A percentile compares a stretch with the other conserved stretches of the same genome.
Evolutionary conservation across 2,113 vertebrate genomes (phyloP).

Genomic region (Galemys pyrenaicus): DNA sequence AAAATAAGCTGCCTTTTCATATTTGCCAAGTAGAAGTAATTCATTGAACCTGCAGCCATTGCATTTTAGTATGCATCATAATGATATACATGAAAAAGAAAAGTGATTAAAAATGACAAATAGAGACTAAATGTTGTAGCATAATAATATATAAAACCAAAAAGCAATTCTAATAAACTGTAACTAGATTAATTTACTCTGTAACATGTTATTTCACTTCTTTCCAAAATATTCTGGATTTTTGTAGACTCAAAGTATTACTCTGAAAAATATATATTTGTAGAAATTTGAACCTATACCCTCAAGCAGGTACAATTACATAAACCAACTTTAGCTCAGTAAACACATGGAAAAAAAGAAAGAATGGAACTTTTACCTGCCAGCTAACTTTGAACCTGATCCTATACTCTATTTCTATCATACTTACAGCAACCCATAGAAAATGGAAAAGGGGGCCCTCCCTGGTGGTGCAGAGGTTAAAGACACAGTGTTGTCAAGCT

Average conservation of each 20-base stretch:
- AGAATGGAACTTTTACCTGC: neutral
- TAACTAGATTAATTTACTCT: neutral
- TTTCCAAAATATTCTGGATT: neutral
- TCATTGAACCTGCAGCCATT: conserved; percentile 84
- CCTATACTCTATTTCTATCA: neutral
- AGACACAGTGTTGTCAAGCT: too few relatives aligned
- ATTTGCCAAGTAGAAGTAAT: conserved; percentile 84
- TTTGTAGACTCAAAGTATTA: conserved; percentile 12
- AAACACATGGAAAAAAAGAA: too few relatives aligned
- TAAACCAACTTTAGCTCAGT: too few relatives aligned
- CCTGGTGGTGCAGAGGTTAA: too few relatives aligned
- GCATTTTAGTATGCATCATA: conserved; percentile 54
- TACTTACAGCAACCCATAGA: neutral
- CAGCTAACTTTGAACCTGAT: neutral
- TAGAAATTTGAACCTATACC: too few relatives aligned
- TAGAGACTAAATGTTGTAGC: conserved; percentile 19
- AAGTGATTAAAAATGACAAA: conserved; percentile 41
- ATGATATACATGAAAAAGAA: conserved; percentile 15
- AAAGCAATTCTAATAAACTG: conserved; percentile 21
- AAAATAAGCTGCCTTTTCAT: conserved; percentile 84
- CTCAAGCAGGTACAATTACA: too few relatives aligned
- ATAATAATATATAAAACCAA: conserved; percentile 9
- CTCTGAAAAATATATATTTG: too few relatives aligned
- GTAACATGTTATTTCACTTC: neutral
- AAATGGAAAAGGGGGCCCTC: too few relatives aligned